These are phyloP conservation scores for Ctenopoma kingsleyae DNA, from an alignment of 2,797 vertebrate genomes.

Conservation along the genomic window DNA sequence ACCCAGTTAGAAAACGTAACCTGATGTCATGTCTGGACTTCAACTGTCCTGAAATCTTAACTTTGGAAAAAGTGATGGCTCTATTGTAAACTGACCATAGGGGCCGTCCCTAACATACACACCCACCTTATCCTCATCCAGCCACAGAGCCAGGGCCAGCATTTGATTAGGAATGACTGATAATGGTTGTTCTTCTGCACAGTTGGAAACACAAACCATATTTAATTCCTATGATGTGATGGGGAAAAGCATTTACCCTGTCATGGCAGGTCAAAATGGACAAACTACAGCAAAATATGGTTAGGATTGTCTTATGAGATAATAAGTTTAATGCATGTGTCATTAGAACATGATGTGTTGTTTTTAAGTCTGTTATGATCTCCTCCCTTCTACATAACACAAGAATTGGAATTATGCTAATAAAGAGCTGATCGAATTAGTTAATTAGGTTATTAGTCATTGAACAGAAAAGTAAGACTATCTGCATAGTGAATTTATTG, in stretches of 20 bases:
- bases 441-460: not conserved
- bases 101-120: conserved; percentile 25
- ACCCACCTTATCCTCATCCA: conserved; percentile 26
- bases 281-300: conserved; percentile 5
- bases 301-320: conserved; percentile 26
- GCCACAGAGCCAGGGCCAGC: conserved; percentile 21
- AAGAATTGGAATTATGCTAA: not conserved
- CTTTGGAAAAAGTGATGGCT: conserved; percentile 51
- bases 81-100: conserved; percentile 32
- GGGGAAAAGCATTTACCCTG: conserved; percentile 34
- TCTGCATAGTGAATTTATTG: no score
- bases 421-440: not conserved
- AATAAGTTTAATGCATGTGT: conserved; percentile 14
- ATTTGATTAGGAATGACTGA: conserved; percentile 46
- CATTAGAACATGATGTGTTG: not conserved
- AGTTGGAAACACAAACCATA: conserved; percentile 41
- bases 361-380: conserved; percentile 11
- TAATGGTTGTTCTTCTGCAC: conserved; percentile 38
- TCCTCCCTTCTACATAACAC: conserved; percentile 19
- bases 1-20: conserved; percentile 24
- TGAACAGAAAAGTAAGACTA: not conserved
- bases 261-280: conserved; percentile 18
- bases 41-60: conserved; percentile 28
- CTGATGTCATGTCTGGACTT: conserved; percentile 29
- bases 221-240: conserved; percentile 41